Percentiles rank a stretch among this genome's conserved stretches.
These are phyloP conservation scores for Phoebastria nigripes DNA, from an alignment of 2,797 vertebrate genomes.

Conservation along the genomic window DNA sequence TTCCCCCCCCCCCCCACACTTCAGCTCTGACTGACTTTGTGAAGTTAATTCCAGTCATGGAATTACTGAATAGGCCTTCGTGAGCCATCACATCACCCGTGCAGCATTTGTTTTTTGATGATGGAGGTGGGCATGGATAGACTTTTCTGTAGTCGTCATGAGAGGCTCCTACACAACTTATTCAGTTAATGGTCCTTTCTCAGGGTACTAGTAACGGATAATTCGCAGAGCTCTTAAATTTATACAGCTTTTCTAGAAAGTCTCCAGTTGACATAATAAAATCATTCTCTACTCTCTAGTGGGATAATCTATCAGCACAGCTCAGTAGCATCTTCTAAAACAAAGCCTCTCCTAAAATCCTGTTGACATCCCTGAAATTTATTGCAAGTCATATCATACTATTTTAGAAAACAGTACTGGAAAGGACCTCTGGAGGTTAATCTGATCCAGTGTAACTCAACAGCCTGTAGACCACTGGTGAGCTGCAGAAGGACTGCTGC, in stretches of 20 bases:
- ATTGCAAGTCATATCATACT: not conserved
- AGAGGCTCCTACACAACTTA: not conserved
- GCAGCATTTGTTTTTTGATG: not conserved
- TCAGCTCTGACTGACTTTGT: not conserved
- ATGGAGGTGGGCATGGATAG: not conserved
- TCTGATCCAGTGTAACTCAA: not conserved
- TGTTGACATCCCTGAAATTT: constrained; percentile 42
- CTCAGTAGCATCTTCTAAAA: constrained; percentile 44
- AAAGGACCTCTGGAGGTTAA: constrained; percentile 29
- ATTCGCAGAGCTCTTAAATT: not conserved
- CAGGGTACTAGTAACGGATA: not conserved
- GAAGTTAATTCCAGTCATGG: not conserved
- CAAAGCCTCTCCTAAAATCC: constrained; percentile 38
- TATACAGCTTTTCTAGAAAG: constrained; percentile 9
- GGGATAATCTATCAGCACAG: constrained; percentile 26
- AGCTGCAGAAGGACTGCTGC: not conserved
- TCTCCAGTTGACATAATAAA: constrained; percentile 20
- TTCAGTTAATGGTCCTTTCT: not conserved
- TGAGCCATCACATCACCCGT: not conserved
- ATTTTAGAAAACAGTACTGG: not conserved
- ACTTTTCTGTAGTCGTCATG: not conserved
- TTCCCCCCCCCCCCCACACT: not conserved
- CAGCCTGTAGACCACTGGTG: not conserved
- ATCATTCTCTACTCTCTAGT: constrained; percentile 2
- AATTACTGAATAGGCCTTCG: not conserved